A percentile compares a stretch with the other conserved stretches of the same genome.
Evolutionary conservation across 2,113 vertebrate species (phyloP).

Genomic region (Picathartes gymnocephalus): DNA sequence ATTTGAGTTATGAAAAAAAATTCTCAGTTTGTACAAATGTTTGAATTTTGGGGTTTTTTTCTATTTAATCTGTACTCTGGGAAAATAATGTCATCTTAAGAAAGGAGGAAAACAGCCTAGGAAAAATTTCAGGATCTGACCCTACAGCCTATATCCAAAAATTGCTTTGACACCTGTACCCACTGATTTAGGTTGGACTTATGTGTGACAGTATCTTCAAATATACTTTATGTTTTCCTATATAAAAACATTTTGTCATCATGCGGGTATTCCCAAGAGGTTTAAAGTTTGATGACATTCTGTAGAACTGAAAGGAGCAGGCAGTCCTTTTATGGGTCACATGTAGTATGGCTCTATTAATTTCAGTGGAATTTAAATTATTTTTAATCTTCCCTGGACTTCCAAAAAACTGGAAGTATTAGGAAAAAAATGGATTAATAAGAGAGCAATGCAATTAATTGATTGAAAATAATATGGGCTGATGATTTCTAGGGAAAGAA

Average conservation of each 20-base stretch:
- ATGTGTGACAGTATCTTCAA: not conserved
- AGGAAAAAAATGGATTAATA: not conserved
- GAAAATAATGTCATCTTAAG: not conserved
- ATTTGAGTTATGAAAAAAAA: not conserved
- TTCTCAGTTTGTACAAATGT: not conserved
- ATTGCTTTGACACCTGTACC: not conserved
- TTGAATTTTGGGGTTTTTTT: not conserved
- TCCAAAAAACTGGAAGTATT: not conserved
- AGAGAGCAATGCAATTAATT: not conserved
- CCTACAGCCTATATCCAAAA: not conserved
- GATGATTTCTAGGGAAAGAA: not conserved
- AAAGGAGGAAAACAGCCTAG: not conserved
- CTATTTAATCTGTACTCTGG: not conserved
- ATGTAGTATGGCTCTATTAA: not conserved
- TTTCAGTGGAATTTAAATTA: not conserved
- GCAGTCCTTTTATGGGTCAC: not conserved
- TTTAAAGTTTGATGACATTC: not conserved
- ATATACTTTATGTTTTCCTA: not conserved
- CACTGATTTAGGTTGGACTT: not conserved
- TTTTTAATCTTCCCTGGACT: not conserved
- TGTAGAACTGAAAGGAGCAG: not conserved
- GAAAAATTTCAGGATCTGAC: not conserved
- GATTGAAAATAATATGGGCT: not conserved
- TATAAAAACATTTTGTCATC: not conserved
- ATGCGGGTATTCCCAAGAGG: not conserved